These are phyloP conservation scores for Tringa solitaria DNA, from an alignment of 2,113 vertebrate species.

Conservation along the genomic window DNA sequence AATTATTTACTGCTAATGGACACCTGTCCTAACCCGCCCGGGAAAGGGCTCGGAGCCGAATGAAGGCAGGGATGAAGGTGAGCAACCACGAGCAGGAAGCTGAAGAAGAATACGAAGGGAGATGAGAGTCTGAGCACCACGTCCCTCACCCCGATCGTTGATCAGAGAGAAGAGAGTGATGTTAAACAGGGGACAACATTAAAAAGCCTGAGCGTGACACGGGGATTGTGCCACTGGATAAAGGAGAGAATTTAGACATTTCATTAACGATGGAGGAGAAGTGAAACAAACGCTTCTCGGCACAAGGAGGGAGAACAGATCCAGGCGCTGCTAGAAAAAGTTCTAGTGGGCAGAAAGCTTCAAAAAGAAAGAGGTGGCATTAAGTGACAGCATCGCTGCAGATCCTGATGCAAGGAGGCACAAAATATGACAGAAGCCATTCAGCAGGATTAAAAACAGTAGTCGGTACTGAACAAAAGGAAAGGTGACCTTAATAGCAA, in stretches of 20 bases:
- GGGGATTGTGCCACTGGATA: neutral
- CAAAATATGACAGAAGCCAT: neutral
- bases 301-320: neutral
- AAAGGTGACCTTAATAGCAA: neutral
- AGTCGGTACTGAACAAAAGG: neutral
- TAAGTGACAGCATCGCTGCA: neutral
- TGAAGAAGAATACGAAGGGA: neutral
- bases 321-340: neutral
- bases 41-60: neutral
- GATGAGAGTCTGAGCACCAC: neutral
- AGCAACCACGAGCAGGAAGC: neutral
- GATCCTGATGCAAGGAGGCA: neutral
- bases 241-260: neutral
- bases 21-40: neutral
- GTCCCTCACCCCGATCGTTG: neutral
- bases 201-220: neutral
- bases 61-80: neutral
- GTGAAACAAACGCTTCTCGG: neutral
- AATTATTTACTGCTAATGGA: neutral
- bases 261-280: neutral
- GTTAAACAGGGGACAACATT: neutral
- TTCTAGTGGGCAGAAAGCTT: neutral
- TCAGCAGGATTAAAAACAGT: neutral
- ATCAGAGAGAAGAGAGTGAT: neutral
- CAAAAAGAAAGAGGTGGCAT: neutral